A percentile compares a stretch with the other conserved stretches of the same genome.
These are phyloP conservation scores for Sinosuthora webbiana DNA, from an alignment of 2,113 vertebrate genomes.

Conservation along the genomic window DNA sequence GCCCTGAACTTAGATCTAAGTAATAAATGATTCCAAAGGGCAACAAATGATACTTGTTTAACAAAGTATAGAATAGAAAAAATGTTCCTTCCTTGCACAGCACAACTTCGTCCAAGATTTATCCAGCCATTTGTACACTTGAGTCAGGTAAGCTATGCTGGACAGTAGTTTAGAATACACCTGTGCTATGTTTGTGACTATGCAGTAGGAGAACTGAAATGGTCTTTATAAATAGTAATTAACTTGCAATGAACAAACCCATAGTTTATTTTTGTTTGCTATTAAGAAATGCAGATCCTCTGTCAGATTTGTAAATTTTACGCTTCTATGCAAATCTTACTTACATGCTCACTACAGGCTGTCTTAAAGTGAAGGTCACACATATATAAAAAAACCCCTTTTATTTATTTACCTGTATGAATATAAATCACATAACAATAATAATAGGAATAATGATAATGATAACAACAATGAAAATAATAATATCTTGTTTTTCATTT, in stretches of 20 bases:
- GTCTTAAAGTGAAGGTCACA: background rate
- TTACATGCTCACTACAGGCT: background rate
- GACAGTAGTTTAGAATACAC: background rate
- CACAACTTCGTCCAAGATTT: background rate
- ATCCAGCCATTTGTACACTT: background rate
- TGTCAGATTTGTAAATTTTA: background rate
- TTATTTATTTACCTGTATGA: background rate
- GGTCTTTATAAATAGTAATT: background rate
- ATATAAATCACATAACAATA: background rate
- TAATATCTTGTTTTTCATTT: background rate
- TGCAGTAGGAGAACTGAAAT: background rate
- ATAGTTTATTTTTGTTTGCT: background rate
- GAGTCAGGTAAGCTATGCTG: background rate
- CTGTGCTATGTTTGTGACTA: background rate
- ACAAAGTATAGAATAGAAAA: background rate
- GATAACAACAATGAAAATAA: fast-evolving
- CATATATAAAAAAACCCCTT: background rate
- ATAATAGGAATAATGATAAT: fast-evolving
- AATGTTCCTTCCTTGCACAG: background rate
- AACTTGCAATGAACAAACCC: background rate
- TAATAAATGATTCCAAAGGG: background rate
- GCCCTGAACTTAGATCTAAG: background rate
- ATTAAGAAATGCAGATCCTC: background rate
- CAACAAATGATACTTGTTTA: background rate
- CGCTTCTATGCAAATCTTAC: background rate